Conservation (phyloP, 2,888 invertebrate species). For the Peribatodes rhomboidaria region DNA sequence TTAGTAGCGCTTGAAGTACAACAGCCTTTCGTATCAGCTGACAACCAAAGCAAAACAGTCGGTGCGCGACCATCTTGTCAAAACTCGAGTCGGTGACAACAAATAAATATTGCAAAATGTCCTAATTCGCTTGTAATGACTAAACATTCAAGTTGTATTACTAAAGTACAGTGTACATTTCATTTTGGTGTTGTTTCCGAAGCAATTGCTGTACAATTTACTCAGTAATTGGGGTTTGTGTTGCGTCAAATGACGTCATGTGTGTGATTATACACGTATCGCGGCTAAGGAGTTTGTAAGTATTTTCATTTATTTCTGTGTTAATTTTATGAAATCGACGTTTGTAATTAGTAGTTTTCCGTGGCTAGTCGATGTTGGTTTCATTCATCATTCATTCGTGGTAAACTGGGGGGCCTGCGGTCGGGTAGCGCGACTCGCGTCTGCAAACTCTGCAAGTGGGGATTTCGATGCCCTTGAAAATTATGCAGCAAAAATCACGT, state of each 20-base stretch:
- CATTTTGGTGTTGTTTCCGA: slow-evolving; percentile 75
- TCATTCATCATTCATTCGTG: slow-evolving; percentile 77
- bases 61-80: slow-evolving; percentile 88
- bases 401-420: slow-evolving; percentile 54
- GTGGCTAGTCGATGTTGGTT: slow-evolving; percentile 63
- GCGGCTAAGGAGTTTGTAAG: slow-evolving; percentile 84
- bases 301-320: slow-evolving; percentile 83
- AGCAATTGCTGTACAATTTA: slow-evolving; percentile 78
- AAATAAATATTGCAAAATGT: slow-evolving; percentile 86
- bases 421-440: slow-evolving; percentile 48
- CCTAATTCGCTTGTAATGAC: slow-evolving; percentile 82
- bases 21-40: slow-evolving; percentile 85
- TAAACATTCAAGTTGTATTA: slow-evolving; percentile 76
- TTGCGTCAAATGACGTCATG: slow-evolving; percentile 87
- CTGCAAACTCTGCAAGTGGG: slow-evolving; percentile 49
- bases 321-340: slow-evolving; percentile 69
- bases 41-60: slow-evolving; percentile 88
- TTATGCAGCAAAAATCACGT: slow-evolving; percentile 83
- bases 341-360: slow-evolving; percentile 62
- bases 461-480: slow-evolving; percentile 84
- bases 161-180: slow-evolving; percentile 78
- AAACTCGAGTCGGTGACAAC: slow-evolving; percentile 84
- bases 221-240: slow-evolving; percentile 84
- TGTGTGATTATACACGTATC: slow-evolving; percentile 86
- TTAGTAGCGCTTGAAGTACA: slow-evolving; percentile 67